Percentiles rank a stretch among this genome's conserved stretches.
Evolutionary conservation across 1,140 invertebrate species (phyloP).

Genomic region (Epicauta chinensis): DNA sequence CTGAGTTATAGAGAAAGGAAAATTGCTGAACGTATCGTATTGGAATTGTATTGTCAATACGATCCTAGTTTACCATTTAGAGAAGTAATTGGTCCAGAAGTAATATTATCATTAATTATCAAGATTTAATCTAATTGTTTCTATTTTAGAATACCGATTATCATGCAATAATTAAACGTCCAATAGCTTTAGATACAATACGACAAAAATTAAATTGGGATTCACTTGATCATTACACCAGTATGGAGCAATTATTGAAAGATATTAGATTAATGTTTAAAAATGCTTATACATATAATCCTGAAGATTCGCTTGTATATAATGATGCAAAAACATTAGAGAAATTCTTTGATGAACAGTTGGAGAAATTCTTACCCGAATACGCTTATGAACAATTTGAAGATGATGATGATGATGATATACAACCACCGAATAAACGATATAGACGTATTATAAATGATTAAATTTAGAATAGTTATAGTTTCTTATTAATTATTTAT

Average conservation of each 20-base stretch:
- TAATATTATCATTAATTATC: slow-evolving; percentile 35
- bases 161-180: slow-evolving; percentile 67
- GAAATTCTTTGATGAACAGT: slow-evolving; percentile 76
- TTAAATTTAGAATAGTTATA: slow-evolving; percentile 30
- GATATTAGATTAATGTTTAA: slow-evolving; percentile 83
- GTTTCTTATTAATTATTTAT: too few species aligned
- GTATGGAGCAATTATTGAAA: slow-evolving; percentile 67
- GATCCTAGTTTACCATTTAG: slow-evolving; percentile 81
- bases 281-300: slow-evolving; percentile 79
- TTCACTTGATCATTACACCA: slow-evolving; percentile 64
- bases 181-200: slow-evolving; percentile 80
- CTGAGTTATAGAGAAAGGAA: slow-evolving; percentile 56
- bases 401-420: slow-evolving; percentile 47
- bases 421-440: slow-evolving; percentile 51
- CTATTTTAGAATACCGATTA: slow-evolving; percentile 62
- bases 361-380: slow-evolving; percentile 73
- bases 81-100: slow-evolving; percentile 69
- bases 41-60: slow-evolving; percentile 86
- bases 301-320: slow-evolving; percentile 73
- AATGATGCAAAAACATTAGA: slow-evolving; percentile 77
- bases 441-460: slow-evolving; percentile 51
- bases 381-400: slow-evolving; percentile 56
- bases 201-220: slow-evolving; percentile 69
- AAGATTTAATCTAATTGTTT: slow-evolving; percentile 9
- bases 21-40: slow-evolving; percentile 73